phyloP scores from a whole-genome alignment of 2,797 vertebrate genomes.

The Telmatherina bonti region DNA sequence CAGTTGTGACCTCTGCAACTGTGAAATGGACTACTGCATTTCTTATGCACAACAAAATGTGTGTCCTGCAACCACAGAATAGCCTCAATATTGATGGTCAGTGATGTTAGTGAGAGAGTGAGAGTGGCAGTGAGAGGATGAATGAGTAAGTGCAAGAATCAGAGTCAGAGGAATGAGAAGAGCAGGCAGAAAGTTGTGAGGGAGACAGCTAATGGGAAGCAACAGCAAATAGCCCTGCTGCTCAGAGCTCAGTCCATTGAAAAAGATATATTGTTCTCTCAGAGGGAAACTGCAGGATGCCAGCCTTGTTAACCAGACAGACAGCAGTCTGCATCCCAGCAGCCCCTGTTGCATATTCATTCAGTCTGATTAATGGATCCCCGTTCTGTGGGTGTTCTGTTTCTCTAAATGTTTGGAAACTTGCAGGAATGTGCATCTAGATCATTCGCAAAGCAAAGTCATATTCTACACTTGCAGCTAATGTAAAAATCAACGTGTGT shows the following conservation, averaged over 20 bases:
- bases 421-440: constrained; percentile 34
- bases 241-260: constrained; percentile 57
- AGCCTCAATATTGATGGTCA: constrained; percentile 21
- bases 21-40: too few relatives aligned
- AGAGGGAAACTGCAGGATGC: constrained; percentile 61
- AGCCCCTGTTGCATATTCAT: constrained; percentile 72
- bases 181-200: constrained; percentile 35
- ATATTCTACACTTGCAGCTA: constrained; percentile 38
- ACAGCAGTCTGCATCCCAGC: constrained; percentile 61
- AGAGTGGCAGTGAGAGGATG: constrained; percentile 26
- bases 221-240: constrained; percentile 49
- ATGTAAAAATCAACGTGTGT: constrained; percentile 61
- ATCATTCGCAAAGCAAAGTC: constrained; percentile 45
- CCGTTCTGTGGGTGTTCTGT: constrained; percentile 52
- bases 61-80: constrained; percentile 3
- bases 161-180: constrained; percentile 29
- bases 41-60: constrained; percentile 14
- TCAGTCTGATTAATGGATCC: constrained; percentile 68
- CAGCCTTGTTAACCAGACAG: constrained; percentile 67
- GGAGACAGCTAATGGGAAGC: constrained; percentile 37
- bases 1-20: background rate
- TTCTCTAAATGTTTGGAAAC: constrained; percentile 43
- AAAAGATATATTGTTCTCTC: constrained; percentile 48
- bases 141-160: constrained; percentile 27
- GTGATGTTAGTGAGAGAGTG: constrained; percentile 34